A percentile compares a stretch with the other conserved stretches of the same genome.
These are phyloP conservation scores for Enoplosus armatus DNA, from an alignment of 2,797 vertebrate species.

Conservation along the genomic window DNA sequence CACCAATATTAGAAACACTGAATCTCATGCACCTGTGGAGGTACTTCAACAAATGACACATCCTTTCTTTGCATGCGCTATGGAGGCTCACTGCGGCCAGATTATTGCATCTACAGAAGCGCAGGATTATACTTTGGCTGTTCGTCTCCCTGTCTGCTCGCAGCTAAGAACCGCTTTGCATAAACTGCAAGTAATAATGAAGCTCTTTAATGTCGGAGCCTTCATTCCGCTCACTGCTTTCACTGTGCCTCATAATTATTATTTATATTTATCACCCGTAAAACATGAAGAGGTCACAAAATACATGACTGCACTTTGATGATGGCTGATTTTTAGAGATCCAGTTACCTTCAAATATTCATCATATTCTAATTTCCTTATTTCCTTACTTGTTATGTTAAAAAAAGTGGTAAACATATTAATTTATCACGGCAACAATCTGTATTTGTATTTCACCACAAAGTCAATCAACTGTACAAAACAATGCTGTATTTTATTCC, in stretches of 20 bases:
- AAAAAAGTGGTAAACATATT: not conserved
- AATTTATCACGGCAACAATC: not conserved
- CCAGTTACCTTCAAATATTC: not conserved
- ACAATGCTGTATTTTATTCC: not conserved
- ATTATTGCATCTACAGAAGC: slow-evolving; percentile 33
- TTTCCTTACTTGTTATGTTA: not conserved
- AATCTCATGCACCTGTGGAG: not conserved
- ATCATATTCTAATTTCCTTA: not conserved
- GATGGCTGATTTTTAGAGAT: not conserved
- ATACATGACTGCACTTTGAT: not conserved
- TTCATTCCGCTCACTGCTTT: slow-evolving; percentile 18
- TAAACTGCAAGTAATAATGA: slow-evolving; percentile 57
- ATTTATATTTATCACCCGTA: too few species aligned
- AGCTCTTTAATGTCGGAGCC: slow-evolving; percentile 27
- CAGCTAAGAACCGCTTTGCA: slow-evolving; percentile 63
- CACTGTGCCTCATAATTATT: slow-evolving; percentile 2
- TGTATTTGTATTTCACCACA: not conserved
- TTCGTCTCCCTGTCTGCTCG: slow-evolving; percentile 27
- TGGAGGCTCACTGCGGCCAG: slow-evolving; percentile 34
- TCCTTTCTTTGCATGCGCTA: slow-evolving; percentile 22
- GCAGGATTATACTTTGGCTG: slow-evolving; percentile 52
- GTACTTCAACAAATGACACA: not conserved
- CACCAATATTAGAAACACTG: not conserved
- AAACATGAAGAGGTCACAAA: slow-evolving; percentile 22
- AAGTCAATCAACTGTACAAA: not conserved